Base-by-base conservation (phyloP, 2,797 vertebrate species). In the Peromyscus attwateri region DNA sequence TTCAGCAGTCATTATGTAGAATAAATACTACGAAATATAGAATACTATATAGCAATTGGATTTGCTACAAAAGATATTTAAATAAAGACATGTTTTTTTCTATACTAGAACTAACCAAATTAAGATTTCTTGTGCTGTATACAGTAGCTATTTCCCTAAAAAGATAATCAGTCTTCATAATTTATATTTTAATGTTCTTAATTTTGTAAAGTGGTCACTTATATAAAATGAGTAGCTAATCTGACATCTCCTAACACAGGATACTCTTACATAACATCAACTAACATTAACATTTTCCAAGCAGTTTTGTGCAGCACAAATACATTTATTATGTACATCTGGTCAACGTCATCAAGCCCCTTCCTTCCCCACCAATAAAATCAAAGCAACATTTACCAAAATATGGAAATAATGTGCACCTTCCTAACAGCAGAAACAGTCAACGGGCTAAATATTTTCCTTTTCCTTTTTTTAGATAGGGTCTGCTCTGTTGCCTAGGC, bases 1-100 rank as follows among this genome's bases (percentile, higher is more conserved):
- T 71, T 92, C 55, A 89, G 89, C 89, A 97, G 80, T 84, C 91
- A 88, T 93, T 83, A 96, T 55, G 97, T 49, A 97, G 97, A 98
- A 98, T 97, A 98, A 96, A 97, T 96, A 97, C 76, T 97, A 97
- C 84, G 49, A 97, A 93, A 97, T 92, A 96, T 88, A 96, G 97
- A 95, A 94, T 37, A 89, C 89, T 89, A 91, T 79, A 88, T 49
- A 80, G 93, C 87, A 96, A 96, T 92, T 92, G 92, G 49, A 96
- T 87, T 81, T 96, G 43, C 95, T 96, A 95, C 76, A 95, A 94
- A 62, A 60, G 62, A 91, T 87, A 97, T 97, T 97, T 97, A 98
- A 98, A 97, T 97, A 95, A 93, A 96, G 81, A 64, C 91, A 21
- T 84, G 79, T 71, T 96, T 97, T 93, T 43, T 85, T 95, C 37